These are phyloP conservation scores for Delphinapterus leucas DNA, from an alignment of 2,113 vertebrate species.

Conservation along the genomic window DNA sequence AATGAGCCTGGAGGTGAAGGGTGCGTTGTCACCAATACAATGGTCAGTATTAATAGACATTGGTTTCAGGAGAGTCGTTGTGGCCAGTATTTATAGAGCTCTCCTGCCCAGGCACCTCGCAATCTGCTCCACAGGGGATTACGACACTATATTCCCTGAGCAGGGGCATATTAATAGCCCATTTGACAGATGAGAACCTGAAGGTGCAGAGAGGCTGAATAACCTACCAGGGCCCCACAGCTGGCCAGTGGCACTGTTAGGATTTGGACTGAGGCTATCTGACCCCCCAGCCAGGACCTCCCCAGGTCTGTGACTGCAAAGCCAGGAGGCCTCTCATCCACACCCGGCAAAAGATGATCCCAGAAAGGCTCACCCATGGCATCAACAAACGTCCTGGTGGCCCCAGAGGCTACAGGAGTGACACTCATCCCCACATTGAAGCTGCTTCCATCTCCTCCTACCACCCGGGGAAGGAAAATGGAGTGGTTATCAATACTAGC, in stretches of 20 bases:
- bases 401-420: background rate
- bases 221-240: background rate
- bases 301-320: background rate
- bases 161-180: background rate
- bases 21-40: background rate
- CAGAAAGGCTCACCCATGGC: background rate
- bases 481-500: background rate
- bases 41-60: rapidly evolving
- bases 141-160: no score
- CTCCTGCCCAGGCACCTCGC: background rate
- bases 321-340: background rate
- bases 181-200: background rate
- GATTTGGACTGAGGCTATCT: background rate
- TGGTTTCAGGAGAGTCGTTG: background rate
- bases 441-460: background rate
- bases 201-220: background rate
- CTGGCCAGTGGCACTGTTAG: background rate
- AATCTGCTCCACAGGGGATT: background rate
- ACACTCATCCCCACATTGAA: background rate
- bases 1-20: background rate
- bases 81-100: background rate
- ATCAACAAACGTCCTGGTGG: background rate
- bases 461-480: background rate
- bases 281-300: background rate
- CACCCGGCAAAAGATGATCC: background rate